Conservation (phyloP, 2,888 invertebrate species). For the Drosophila greeni region DNA sequence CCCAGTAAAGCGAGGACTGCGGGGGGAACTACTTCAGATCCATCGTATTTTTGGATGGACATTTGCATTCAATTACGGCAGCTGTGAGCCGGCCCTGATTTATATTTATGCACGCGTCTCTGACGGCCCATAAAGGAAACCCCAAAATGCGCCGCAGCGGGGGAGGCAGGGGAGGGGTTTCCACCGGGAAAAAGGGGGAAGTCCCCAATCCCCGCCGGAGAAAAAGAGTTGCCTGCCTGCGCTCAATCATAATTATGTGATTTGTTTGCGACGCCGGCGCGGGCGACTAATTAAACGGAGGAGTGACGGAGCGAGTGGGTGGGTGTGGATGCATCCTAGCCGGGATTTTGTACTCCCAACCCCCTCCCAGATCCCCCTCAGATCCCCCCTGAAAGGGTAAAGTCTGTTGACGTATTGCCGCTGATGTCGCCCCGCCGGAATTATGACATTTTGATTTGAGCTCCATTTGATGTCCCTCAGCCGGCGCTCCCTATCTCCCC, state of each 20-base stretch:
- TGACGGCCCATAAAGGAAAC: constrained; percentile 59
- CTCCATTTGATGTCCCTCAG: constrained; percentile 74
- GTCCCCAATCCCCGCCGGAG: neutral
- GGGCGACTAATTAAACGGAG: constrained; percentile 64
- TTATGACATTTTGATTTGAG: constrained; percentile 77
- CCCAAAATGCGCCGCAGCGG: constrained; percentile 54
- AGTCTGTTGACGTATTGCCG: constrained; percentile 75
- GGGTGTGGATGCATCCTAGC: constrained; percentile 22
- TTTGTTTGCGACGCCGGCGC: constrained; percentile 71
- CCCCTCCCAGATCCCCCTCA: neutral
- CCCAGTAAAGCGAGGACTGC: neutral
- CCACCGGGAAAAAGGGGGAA: neutral
- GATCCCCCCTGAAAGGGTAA: neutral
- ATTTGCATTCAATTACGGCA: constrained; percentile 77
- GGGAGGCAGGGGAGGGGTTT: neutral
- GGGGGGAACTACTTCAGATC: constrained; percentile 14
- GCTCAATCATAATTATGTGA: constrained; percentile 78
- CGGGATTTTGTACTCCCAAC: no score
- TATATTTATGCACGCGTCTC: constrained; percentile 64
- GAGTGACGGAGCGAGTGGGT: constrained; percentile 42
- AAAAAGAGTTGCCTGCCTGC: constrained; percentile 48
- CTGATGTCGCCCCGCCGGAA: constrained; percentile 69
- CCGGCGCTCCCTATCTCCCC: constrained; percentile 46
- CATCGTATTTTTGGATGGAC: constrained; percentile 68
- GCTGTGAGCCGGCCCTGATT: constrained; percentile 70